phyloP scores from a whole-genome alignment of 2,113 vertebrate genomes.

The Garra rufa region DNA sequence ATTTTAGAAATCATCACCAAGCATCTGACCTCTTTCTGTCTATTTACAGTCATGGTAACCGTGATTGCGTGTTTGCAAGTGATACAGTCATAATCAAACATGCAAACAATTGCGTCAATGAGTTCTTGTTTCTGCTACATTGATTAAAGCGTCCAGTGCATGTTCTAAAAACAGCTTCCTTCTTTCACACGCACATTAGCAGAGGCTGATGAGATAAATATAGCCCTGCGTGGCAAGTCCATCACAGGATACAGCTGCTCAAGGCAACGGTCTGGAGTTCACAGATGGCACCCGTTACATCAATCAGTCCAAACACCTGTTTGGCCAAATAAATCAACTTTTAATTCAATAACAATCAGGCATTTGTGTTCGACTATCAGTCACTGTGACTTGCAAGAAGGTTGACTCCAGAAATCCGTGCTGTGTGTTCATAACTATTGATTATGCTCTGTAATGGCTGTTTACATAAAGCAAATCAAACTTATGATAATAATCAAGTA shows the following conservation, averaged over 20 bases:
- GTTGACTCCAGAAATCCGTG: background rate
- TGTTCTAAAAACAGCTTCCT: slow-evolving; percentile 11
- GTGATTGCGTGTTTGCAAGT: slow-evolving; percentile 27
- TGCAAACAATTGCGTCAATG: background rate
- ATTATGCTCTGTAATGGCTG: background rate
- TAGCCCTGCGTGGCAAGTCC: background rate
- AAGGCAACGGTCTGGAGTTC: background rate
- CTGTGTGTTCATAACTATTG: background rate
- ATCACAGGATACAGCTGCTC: background rate
- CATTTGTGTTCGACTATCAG: background rate
- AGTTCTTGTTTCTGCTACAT: slow-evolving; percentile 2
- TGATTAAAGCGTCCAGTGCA: slow-evolving; percentile 10
- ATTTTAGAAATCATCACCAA: background rate
- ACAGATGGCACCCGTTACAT: slow-evolving; percentile 8
- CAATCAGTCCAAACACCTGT: slow-evolving; percentile 12
- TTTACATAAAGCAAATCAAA: background rate
- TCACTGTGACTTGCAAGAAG: background rate
- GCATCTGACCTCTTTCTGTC: background rate
- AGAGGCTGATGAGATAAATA: slow-evolving; percentile 13
- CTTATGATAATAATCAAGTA: slow-evolving; percentile 13
- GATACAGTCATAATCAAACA: slow-evolving; percentile 29
- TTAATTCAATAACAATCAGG: background rate
- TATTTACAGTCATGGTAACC: background rate
- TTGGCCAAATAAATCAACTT: slow-evolving; percentile 22
- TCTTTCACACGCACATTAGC: background rate